These are phyloP conservation scores for Trachymyrmex septentrionalis DNA, from an alignment of 1,140 invertebrate genomes.

Conservation along the genomic window DNA sequence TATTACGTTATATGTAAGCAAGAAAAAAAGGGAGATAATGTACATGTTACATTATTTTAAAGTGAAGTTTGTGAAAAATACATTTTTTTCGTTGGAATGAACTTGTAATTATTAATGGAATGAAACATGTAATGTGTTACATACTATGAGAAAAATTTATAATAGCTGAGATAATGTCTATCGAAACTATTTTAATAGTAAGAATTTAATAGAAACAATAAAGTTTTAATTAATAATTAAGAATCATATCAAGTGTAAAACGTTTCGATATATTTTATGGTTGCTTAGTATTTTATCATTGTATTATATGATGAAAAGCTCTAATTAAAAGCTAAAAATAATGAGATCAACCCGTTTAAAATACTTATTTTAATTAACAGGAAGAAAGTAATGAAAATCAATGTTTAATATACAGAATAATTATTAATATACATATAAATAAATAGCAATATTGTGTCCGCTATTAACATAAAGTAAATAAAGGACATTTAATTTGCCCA, in stretches of 20 bases:
- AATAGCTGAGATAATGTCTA: not conserved
- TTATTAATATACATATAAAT: constrained; percentile 35
- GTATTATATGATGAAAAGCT: not conserved
- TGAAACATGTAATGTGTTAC: not conserved
- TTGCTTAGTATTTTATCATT: not conserved
- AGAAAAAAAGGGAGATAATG: not conserved
- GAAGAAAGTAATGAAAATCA: constrained; percentile 2
- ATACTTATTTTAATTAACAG: constrained; percentile 1
- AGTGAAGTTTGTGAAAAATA: not conserved
- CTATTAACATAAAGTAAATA: constrained; percentile 25
- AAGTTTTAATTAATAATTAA: constrained; percentile 10
- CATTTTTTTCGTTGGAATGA: not conserved
- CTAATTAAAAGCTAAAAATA: not conserved
- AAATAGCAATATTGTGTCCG: not conserved
- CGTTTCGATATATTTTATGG: not conserved
- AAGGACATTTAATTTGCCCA: not conserved
- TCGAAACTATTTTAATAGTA: constrained; percentile 3
- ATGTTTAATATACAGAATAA: constrained; percentile 1
- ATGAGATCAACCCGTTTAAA: constrained; percentile 5
- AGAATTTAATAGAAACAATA: too few relatives aligned
- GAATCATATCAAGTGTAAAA: not conserved
- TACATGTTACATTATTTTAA: not conserved
- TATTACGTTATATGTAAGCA: not conserved
- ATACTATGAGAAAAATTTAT: not conserved
- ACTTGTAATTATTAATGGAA: not conserved